Percentiles rank a stretch among this genome's conserved stretches.
phyloP scores from a whole-genome alignment of 2,888 invertebrate species.

The Drosophila phalerata region DNA sequence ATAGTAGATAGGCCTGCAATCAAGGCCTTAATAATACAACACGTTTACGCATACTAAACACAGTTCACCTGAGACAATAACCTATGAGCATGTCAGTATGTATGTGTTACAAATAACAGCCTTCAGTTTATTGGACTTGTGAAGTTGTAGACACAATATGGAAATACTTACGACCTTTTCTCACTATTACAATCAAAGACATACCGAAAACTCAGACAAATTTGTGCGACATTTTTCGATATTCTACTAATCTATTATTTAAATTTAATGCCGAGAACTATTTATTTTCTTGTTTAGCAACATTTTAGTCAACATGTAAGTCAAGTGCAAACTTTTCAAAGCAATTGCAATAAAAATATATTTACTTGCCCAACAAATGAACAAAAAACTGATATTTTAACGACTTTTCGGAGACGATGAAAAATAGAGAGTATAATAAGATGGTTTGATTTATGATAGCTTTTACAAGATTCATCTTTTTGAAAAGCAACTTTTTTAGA shows the following conservation, averaged over 20 bases:
- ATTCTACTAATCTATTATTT: slow-evolving; percentile 19
- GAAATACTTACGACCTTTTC: slow-evolving; percentile 4
- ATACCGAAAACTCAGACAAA: not conserved
- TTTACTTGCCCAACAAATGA: slow-evolving; percentile 7
- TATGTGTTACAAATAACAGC: not conserved
- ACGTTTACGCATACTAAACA: slow-evolving; percentile 35
- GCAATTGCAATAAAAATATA: slow-evolving; percentile 24
- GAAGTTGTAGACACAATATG: slow-evolving; percentile 25
- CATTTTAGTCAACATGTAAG: slow-evolving; percentile 5
- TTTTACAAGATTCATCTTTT: too few species aligned
- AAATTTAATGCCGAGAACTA: slow-evolving; percentile 1
- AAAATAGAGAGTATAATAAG: not conserved
- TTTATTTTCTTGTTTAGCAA: not conserved
- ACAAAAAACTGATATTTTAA: not conserved
- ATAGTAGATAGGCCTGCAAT: slow-evolving; percentile 14
- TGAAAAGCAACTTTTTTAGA: not conserved
- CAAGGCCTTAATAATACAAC: slow-evolving; percentile 2
- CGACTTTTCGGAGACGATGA: not conserved
- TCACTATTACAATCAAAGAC: not conserved
- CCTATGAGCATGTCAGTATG: slow-evolving; percentile 4
- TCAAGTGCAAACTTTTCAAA: slow-evolving; percentile 11
- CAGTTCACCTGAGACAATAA: slow-evolving; percentile 45
- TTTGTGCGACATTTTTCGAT: slow-evolving; percentile 37
- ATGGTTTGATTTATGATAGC: not conserved
- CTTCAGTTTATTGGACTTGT: slow-evolving; percentile 8